Conservation (phyloP, 1,140 invertebrate genomes). For the Scaptomyza hsui region DNA sequence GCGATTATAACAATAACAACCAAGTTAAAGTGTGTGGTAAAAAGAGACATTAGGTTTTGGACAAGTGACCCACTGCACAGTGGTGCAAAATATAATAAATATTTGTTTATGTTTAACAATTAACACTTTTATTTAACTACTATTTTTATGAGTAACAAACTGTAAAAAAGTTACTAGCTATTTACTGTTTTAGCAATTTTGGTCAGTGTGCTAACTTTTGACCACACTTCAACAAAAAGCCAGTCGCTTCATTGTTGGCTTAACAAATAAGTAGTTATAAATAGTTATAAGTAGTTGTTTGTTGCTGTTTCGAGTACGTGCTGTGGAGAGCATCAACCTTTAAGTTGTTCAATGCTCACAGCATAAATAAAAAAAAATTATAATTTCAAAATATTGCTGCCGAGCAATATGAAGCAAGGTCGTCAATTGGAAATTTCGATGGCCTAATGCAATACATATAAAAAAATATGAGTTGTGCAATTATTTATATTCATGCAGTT, state of each 20-base stretch:
- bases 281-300: constrained; percentile 27
- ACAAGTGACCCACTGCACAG: constrained; percentile 17
- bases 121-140: no score
- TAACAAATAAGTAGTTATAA: constrained; percentile 28
- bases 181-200: background rate
- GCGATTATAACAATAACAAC: background rate
- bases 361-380: constrained; percentile 18
- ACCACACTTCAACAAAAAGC: constrained; percentile 8
- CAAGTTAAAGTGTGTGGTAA: background rate
- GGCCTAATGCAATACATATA: constrained; percentile 13
- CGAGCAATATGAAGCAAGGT: constrained; percentile 62
- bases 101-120: background rate
- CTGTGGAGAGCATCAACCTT: constrained; percentile 35
- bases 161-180: background rate
- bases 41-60: constrained; percentile 19
- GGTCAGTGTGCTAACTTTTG: constrained; percentile 24
- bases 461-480: constrained; percentile 65
- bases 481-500: constrained; percentile 38
- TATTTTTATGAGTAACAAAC: background rate
- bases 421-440: constrained; percentile 25
- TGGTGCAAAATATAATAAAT: background rate
- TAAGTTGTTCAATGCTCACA: constrained; percentile 22
- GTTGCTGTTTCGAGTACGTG: constrained; percentile 21
- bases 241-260: constrained; percentile 16
- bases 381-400: constrained; percentile 35